Evolutionary conservation across 2,888 invertebrate species (phyloP), one percentile per base, ranked within the genome.

Genomic region (Drosophila putrida): DNA sequence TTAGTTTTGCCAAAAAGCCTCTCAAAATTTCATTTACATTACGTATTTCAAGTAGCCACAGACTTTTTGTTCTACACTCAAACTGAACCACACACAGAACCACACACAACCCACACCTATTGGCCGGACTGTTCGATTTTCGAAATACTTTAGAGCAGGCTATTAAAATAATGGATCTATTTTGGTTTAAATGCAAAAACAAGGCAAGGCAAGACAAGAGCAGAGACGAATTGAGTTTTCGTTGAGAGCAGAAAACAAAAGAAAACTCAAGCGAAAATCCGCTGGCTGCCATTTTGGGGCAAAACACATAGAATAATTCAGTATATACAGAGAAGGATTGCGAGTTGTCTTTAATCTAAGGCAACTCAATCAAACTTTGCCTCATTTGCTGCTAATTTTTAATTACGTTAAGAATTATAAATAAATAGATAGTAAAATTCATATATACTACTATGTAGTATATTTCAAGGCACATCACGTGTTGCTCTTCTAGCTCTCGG

Each of bases 91-190:
- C 31, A 27, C 57, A 57, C 9, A 38, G 20, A 41, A n/a, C 11
- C 41, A 41, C 25, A 33, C 31, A 44, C 57, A 49, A 15, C 31
- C 38, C 35, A 35, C 35, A 31, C 11, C 9, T 9, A 20, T 38
- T 10, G 9, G 35, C 15, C 20, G 31, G 50, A 35, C 55, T 65
- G 66, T 82, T 84, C 75, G 79, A 85, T 82, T 81, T 79, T 74
- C 71, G 69, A 85, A 83, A 84, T 84, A 84, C 85, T 84, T 83
- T 75, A 81, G 61, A 75, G 83, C 80, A 82, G 79, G 80, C 83
- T 80, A 84, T 84, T 85, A 85, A 85, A 84, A 86, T 84, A 84
- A 84, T 84, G 86, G 76, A 84, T 84, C 80, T 84, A 83, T 83
- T 84, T 84, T 81, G 70, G 81, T 71, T 59, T 8, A 66, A 71